These are phyloP conservation scores for Muscina levida DNA, from an alignment of 2,888 invertebrate genomes.

Conservation along the genomic window DNA sequence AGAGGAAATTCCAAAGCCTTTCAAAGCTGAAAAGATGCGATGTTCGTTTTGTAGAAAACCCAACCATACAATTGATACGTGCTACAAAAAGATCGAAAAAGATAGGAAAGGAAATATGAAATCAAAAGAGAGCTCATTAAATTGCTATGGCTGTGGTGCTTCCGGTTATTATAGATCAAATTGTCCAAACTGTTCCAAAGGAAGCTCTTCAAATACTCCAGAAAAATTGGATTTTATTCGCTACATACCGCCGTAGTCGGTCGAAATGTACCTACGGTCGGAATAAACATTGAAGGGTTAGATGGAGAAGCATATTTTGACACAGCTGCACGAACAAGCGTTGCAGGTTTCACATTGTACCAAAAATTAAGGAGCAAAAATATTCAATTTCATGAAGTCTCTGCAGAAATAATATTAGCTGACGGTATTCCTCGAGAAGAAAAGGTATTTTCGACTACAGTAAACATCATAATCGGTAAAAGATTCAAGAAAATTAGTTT, in stretches of 20 bases:
- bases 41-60: conserved; percentile 13
- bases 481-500: conserved; percentile 63
- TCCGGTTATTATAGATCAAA: conserved; percentile 37
- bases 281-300: conserved; percentile 44
- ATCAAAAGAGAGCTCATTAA: neutral
- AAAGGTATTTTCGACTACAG: conserved; percentile 47
- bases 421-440: conserved; percentile 49
- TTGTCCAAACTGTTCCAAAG: conserved; percentile 36
- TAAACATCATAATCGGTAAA: conserved; percentile 48
- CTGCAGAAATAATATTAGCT: conserved; percentile 58
- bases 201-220: neutral
- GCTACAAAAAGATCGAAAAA: conserved; percentile 2
- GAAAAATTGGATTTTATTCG: conserved; percentile 30
- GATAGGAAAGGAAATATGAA: neutral
- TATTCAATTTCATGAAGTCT: conserved; percentile 46
- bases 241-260: conserved; percentile 34
- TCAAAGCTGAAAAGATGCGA: neutral
- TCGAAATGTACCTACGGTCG: conserved; percentile 48
- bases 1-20: neutral
- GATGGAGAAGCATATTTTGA: conserved; percentile 57
- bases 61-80: neutral
- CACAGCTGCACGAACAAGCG: conserved; percentile 59
- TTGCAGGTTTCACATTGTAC: conserved; percentile 50
- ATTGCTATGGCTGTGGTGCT: conserved; percentile 41
- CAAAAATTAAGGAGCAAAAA: conserved; percentile 50